Evolutionary conservation across 2,113 vertebrate species (phyloP).

Genomic region (Amia ocellicauda): DNA sequence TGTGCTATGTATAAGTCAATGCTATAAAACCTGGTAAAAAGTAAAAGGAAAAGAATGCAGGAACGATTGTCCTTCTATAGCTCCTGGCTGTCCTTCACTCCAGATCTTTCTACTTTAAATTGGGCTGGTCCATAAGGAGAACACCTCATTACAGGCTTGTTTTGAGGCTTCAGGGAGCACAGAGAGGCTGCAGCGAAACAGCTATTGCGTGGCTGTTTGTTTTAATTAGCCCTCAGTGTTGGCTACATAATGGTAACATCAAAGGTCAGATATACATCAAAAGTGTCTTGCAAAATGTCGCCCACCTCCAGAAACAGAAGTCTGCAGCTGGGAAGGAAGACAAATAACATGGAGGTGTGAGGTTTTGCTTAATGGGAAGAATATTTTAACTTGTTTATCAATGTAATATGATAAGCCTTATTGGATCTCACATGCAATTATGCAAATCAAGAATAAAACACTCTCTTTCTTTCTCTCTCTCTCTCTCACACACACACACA

Average conservation of each 20-base stretch:
- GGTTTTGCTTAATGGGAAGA: constrained; percentile 34
- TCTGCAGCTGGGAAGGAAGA: constrained; percentile 25
- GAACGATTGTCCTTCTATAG: too few species aligned
- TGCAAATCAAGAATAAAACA: constrained; percentile 3
- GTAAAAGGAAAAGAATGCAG: too few species aligned
- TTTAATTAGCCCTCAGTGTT: constrained; percentile 65
- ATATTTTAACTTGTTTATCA: constrained; percentile 33
- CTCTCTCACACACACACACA: background rate
- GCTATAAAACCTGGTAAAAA: too few species aligned
- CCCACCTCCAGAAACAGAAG: constrained; percentile 33
- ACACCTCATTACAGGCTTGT: too few species aligned
- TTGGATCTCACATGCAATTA: background rate
- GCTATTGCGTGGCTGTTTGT: constrained; percentile 47
- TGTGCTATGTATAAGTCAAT: too few species aligned
- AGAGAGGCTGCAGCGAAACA: too few species aligned
- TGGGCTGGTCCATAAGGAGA: too few species aligned
- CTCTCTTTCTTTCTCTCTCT: background rate
- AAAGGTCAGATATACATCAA: constrained; percentile 80
- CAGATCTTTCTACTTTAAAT: too few species aligned
- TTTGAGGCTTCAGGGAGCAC: too few species aligned
- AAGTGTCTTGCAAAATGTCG: constrained; percentile 56
- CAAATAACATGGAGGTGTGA: background rate
- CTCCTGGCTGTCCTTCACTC: too few species aligned
- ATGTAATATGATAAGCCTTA: constrained; percentile 24
- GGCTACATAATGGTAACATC: constrained; percentile 63